These are phyloP conservation scores for Drosophila arizonae DNA, from an alignment of 1,140 invertebrate genomes.

Conservation along the genomic window DNA sequence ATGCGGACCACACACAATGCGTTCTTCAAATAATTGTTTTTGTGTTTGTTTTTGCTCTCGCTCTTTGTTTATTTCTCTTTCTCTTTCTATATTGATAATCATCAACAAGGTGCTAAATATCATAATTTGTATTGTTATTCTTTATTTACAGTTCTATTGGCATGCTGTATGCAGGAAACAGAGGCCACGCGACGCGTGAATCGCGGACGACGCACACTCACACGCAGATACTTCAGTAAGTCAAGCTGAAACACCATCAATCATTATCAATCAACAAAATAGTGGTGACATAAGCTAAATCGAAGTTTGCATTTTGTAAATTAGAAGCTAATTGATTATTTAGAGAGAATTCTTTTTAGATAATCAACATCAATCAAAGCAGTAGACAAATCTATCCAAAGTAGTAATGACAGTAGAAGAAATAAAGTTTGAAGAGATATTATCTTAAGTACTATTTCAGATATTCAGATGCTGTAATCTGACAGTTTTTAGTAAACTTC, in stretches of 20 bases:
- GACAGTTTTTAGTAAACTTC: too few relatives aligned
- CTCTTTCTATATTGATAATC: background rate
- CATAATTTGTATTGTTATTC: conserved; percentile 5
- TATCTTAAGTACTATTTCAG: too few relatives aligned
- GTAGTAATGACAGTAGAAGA: too few relatives aligned
- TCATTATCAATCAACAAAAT: background rate
- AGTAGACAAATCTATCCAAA: background rate
- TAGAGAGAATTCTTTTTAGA: too few relatives aligned
- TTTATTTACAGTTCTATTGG: conserved; percentile 69
- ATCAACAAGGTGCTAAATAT: conserved; percentile 24
- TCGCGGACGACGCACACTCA: conserved; percentile 88
- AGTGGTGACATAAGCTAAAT: too few relatives aligned
- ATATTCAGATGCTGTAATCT: too few relatives aligned
- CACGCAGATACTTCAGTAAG: conserved; percentile 90
- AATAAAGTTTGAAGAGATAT: too few relatives aligned
- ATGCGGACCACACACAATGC: conserved; percentile 46
- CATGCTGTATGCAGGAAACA: conserved; percentile 86
- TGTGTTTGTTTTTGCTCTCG: conserved; percentile 18
- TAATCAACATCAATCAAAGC: background rate
- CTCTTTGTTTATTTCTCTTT: background rate
- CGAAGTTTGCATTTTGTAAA: too few relatives aligned
- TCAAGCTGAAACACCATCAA: conserved; percentile 7
- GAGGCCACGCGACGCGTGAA: conserved; percentile 90
- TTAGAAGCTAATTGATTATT: too few relatives aligned
- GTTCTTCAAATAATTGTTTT: conserved; percentile 26